A percentile compares a stretch with the other conserved stretches of the same genome.
Evolutionary conservation across 2,797 vertebrate species (phyloP).

Genomic region (Anableps anableps): DNA sequence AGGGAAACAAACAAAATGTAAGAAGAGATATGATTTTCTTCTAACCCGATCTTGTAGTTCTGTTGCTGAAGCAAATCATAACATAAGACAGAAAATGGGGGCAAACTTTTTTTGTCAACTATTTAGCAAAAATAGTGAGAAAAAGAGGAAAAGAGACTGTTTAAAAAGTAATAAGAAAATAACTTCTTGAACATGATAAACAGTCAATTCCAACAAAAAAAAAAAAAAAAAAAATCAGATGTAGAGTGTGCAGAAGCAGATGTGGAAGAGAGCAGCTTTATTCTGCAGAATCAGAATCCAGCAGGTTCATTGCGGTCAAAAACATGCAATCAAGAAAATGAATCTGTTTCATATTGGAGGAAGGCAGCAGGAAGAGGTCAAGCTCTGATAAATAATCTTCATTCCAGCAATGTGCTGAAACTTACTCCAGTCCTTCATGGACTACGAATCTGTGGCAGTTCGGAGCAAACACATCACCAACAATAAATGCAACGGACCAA

Average conservation of each 20-base stretch:
- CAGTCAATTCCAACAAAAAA: not conserved
- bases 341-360: not conserved
- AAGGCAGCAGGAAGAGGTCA: not conserved
- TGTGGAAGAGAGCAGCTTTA: not conserved
- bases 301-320: slow-evolving; percentile 11
- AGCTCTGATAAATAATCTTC: slow-evolving; percentile 12
- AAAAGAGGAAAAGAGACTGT: not conserved
- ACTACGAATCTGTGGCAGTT: slow-evolving; percentile 25
- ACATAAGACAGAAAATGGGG: not conserved
- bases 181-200: not conserved
- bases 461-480: slow-evolving; percentile 47
- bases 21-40: not conserved
- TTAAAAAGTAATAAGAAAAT: not conserved
- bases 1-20: not conserved
- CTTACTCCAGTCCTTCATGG: slow-evolving; percentile 3
- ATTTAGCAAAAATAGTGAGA: not conserved
- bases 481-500: slow-evolving; percentile 55
- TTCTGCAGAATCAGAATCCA: not conserved
- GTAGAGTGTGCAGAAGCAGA: slow-evolving; percentile 3
- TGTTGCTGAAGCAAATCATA: not conserved
- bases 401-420: not conserved
- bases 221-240: not conserved
- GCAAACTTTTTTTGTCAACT: too few relatives aligned
- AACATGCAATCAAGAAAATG: slow-evolving; percentile 21
- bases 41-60: not conserved